Evolutionary conservation across 2,797 vertebrate genomes (phyloP), one percentile per base, ranked within the genome.

Genomic region (Sebastes steindachneri): DNA sequence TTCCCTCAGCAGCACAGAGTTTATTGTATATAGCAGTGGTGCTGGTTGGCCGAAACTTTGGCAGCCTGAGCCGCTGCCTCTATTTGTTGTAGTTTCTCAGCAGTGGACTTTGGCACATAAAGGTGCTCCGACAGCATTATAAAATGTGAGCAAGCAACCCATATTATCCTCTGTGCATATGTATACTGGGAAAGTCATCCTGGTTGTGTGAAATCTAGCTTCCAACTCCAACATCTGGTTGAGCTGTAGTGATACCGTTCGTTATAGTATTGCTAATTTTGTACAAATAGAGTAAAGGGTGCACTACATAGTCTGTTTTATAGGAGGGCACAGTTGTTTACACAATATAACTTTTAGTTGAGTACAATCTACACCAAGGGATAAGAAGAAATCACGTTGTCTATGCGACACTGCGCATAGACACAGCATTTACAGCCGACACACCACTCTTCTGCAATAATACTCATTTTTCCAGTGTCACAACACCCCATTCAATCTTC

Each of bases 401-500:
- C 45, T 7, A 26, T 77, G 25, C 62, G 41, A 31, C 76, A 37
- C 2, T 85, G 21, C 60, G 41, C 76, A 71, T 7, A 53, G 33
- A 37, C 11, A 41, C 31, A 79, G 68, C 19, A 71, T 74, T 76
- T 69, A 31, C 45, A 79, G 29, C 57, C 14, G 75, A 65, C 3
- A 14, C 68, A 29, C 68, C 66, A 65, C 33, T 83, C 37, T 72
- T 75, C 60, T 84, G 70, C 67, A 69, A 89, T 83, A 89, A 85
- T 86, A 81, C 74, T 86, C 60, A 83, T 89, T 91, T 85, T 53
- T 80, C 69, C 58, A 45, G 78, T 83, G 86, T 94, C 91, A 93
- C 92, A 95, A 91, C 86, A 89, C 73, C 83, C 88, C 77, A 70
- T 91, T 94, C 90, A 86, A 75, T 93, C 88, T 84, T 89, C 82